Conservation (phyloP, 2,113 vertebrate genomes). For the Caloenas nicobarica region DNA sequence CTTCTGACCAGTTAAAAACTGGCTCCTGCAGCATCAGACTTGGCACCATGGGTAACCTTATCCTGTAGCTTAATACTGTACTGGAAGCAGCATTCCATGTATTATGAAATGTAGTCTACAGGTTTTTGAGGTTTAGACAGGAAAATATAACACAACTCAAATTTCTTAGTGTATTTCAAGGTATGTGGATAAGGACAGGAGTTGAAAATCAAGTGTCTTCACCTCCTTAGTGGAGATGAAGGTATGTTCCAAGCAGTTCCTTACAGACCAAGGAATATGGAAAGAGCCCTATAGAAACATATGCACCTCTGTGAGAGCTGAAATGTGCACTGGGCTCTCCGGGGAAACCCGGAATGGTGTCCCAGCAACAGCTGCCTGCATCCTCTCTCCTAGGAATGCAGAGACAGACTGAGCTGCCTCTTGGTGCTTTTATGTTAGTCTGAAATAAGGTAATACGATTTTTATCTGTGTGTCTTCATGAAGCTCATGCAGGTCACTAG, state of each 20-base stretch:
- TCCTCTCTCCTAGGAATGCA: not conserved
- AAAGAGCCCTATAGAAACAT: not conserved
- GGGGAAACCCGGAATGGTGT: not conserved
- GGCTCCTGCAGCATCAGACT: not conserved
- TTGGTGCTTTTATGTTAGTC: not conserved
- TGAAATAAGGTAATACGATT: not conserved
- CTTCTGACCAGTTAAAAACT: not conserved
- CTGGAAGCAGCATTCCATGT: not conserved
- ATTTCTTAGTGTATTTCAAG: not conserved
- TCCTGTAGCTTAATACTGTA: not conserved
- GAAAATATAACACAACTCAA: not conserved
- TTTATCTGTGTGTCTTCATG: not conserved
- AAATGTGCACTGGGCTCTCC: not conserved
- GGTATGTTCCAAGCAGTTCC: not conserved
- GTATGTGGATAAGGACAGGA: not conserved
- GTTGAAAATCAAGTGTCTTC: not conserved
- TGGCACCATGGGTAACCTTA: not conserved
- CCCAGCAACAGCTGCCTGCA: not conserved
- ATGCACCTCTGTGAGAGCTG: fast-evolving
- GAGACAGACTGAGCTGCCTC: not conserved
- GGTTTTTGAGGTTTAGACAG: not conserved
- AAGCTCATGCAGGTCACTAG: not conserved
- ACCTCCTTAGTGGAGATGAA: not conserved
- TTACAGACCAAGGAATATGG: not conserved
- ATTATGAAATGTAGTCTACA: not conserved